Base-by-base conservation (phyloP, 2,888 invertebrate species). In the Acanthosoma haemorrhoidale region DNA sequence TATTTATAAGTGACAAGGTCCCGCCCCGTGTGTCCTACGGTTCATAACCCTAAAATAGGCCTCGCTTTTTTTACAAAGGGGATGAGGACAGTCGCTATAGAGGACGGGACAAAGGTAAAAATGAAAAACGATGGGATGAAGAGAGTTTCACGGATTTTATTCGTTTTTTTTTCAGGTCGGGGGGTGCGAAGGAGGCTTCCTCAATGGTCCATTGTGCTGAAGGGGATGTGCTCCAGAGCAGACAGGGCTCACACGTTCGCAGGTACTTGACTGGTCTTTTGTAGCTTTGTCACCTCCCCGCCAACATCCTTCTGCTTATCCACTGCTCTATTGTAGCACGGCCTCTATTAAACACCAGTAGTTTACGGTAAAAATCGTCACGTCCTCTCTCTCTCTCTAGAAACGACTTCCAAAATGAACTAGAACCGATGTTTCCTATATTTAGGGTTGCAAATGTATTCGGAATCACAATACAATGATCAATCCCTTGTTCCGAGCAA, bases 181-280 rank as follows among this genome's bases (percentile, higher is more conserved):
- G 61, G 38, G 61, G 34, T 36, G 38, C 36, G 1, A 4, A n/a
- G 41, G 5, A 41, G 41, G 41, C 16, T n/a, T n/a, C 1, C 6
- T 61, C 34, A 61, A 61, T 61, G 61, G 34, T 31, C 36, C 13
- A 61, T 61, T 61, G 61, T 61, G 61, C 16, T 8, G 2, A n/a
- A n/a, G n/a, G n/a, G n/a, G n/a, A n/a, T n/a, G n/a, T n/a, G n/a
- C n/a, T n/a, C n/a, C n/a, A n/a, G n/a, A 4, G 16, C 60, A 11
- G 13, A 34, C 11, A 18, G 60, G n/a, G 6, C 18, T 61, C 61
- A 61, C 32, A 21, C 34, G 36, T 51, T 51, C 51, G 34, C 61
- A 61, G 61, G 61, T 61, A 61, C 61, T 61, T 61, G 61, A 61
- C 61, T 61, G 18, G 38, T 38, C 34, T 61, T 51, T 51, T 51